Conservation (phyloP, 2,797 vertebrate genomes). For the Poeciliopsis gracilis region DNA sequence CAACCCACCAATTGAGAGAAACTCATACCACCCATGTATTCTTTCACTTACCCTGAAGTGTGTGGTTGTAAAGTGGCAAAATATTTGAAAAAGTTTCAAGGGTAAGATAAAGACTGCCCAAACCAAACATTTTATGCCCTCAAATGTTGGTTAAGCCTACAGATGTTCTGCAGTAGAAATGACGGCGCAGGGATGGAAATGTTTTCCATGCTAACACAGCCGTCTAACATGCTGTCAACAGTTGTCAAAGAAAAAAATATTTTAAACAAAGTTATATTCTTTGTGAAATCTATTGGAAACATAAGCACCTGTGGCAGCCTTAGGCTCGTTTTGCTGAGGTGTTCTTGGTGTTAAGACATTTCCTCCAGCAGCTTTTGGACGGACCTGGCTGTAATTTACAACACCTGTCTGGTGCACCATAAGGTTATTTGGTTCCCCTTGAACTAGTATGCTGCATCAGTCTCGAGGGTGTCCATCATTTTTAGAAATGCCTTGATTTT, state of each 20-base stretch:
- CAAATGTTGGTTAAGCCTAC: neutral
- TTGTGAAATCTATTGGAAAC: constrained; percentile 2
- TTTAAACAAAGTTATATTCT: neutral
- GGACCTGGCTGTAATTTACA: neutral
- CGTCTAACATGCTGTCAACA: constrained; percentile 12
- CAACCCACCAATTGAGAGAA: no score
- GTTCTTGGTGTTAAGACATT: neutral
- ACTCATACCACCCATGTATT: neutral
- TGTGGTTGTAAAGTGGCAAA: neutral
- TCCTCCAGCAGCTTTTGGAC: neutral
- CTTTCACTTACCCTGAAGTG: neutral
- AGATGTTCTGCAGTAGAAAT: neutral
- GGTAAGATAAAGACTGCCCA: neutral
- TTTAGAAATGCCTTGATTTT: neutral
- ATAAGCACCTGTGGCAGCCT: neutral
- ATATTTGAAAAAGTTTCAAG: neutral
- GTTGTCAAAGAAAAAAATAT: neutral
- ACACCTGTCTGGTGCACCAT: neutral
- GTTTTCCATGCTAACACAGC: neutral
- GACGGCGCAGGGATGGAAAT: neutral
- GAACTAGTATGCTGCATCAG: no score
- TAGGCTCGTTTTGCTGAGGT: neutral
- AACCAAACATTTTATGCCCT: neutral
- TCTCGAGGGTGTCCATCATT: neutral
- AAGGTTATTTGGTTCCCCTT: neutral